A percentile compares a stretch with the other conserved stretches of the same genome.
phyloP scores from a whole-genome alignment of 2,888 invertebrate species.

The Callinectes sapidus region DNA sequence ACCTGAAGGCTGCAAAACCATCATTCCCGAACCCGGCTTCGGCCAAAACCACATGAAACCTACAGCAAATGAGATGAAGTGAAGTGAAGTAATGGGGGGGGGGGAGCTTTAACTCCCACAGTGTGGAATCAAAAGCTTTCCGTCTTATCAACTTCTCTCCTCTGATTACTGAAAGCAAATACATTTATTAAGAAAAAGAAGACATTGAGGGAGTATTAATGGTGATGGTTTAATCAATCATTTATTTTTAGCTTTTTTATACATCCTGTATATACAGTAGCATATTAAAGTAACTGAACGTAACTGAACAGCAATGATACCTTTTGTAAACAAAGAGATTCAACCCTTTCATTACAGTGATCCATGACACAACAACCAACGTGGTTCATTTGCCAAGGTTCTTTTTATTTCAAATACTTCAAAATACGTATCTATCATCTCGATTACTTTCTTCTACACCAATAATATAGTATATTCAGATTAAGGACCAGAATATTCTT shows the following conservation, averaged over 20 bases:
- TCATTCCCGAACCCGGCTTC: no score
- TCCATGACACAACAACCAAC: conserved; percentile 34
- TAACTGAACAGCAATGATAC: conserved; percentile 49
- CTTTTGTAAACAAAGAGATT: conserved; percentile 54
- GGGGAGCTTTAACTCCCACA: no score
- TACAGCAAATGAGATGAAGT: no score
- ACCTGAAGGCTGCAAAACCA: no score
- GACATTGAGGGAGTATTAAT: neutral
- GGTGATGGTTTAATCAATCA: conserved; percentile 46
- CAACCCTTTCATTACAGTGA: conserved; percentile 37
- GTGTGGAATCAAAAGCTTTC: no score
- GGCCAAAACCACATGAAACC: no score
- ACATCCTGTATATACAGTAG: conserved; percentile 66
- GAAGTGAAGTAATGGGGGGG: no score
- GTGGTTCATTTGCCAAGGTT: conserved; percentile 23
- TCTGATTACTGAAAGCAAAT: neutral
- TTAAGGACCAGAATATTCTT: conserved; percentile 48
- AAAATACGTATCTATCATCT: conserved; percentile 30
- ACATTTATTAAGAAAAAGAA: neutral
- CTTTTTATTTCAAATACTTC: neutral
- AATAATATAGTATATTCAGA: conserved; percentile 49
- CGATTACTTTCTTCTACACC: conserved; percentile 42
- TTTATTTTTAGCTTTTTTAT: conserved; percentile 66
- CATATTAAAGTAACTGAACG: conserved; percentile 50
- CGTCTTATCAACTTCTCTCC: no score